Conservation (phyloP, 2,888 invertebrate genomes). For the Cyrtodaria siliqua region DNA sequence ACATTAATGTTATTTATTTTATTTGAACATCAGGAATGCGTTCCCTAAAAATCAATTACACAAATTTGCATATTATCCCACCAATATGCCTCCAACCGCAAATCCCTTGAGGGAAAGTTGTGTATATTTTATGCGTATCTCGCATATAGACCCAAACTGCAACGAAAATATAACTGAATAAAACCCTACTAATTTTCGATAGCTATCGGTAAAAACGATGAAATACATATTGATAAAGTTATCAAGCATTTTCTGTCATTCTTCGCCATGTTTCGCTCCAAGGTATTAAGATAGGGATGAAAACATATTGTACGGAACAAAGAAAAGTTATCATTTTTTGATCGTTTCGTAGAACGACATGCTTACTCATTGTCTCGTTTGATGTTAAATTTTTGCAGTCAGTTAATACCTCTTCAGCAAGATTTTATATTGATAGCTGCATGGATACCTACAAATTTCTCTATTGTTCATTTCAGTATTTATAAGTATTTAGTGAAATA, state of each 20-base stretch:
- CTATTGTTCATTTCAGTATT: conserved; percentile 55
- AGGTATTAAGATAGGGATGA: too few species aligned
- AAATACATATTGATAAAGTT: conserved; percentile 44
- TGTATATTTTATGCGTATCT: too few species aligned
- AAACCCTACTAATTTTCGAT: conserved; percentile 1
- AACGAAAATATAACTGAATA: too few species aligned
- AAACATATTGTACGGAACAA: conserved; percentile 20
- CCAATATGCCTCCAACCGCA: background rate
- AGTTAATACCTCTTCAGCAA: conserved; percentile 39
- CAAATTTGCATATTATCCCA: conserved; percentile 13
- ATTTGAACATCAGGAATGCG: background rate
- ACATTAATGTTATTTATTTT: too few species aligned
- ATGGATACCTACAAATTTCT: conserved; percentile 42
- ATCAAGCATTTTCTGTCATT: conserved; percentile 15
- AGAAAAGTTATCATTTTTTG: conserved; percentile 28
- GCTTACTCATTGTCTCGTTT: conserved; percentile 6
- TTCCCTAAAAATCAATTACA: conserved; percentile 15
- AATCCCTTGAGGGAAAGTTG: background rate
- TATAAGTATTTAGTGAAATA: conserved; percentile 54
- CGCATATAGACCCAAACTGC: too few species aligned
- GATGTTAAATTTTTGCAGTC: conserved; percentile 24
- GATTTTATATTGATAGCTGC: conserved; percentile 34
- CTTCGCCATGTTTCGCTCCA: background rate
- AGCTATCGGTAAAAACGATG: conserved; percentile 2
- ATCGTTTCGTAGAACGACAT: too few species aligned